Conservation (phyloP, 2,888 invertebrate species). For the Aporophyla lueneburgensis region DNA sequence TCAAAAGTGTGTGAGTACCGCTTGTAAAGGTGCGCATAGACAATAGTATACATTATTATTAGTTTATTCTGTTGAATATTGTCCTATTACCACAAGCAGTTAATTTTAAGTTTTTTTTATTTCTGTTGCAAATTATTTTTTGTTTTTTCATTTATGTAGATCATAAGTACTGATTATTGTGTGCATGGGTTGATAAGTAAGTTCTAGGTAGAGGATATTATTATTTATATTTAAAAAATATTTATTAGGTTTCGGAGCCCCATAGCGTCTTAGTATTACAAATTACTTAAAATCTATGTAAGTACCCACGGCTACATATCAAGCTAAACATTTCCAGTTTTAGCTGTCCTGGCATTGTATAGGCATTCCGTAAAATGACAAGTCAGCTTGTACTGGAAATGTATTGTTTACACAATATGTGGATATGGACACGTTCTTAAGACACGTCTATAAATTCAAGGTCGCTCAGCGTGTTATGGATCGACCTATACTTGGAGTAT, state of each 20-base stretch:
- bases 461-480: too few relatives aligned
- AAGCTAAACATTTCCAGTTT: too few relatives aligned
- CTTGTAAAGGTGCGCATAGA: conserved; percentile 5
- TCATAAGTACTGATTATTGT: not conserved
- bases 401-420: too few relatives aligned
- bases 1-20: conserved; percentile 10
- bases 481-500: too few relatives aligned
- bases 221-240: not conserved
- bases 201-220: not conserved
- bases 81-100: conserved; percentile 61
- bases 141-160: conserved; percentile 11
- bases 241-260: not conserved
- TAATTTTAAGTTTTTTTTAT: conserved; percentile 24
- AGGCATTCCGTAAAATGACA: too few relatives aligned
- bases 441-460: too few relatives aligned
- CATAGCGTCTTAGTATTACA: not conserved
- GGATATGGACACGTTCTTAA: too few relatives aligned
- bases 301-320: too few relatives aligned
- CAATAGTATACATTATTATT: not conserved
- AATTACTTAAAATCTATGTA: not conserved
- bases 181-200: conserved; percentile 3
- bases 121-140: conserved; percentile 52
- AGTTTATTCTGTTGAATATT: not conserved
- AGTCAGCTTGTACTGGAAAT: too few relatives aligned
- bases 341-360: too few relatives aligned